Conservation (phyloP, 2,888 invertebrate species). For the Noctua janthe region DNA sequence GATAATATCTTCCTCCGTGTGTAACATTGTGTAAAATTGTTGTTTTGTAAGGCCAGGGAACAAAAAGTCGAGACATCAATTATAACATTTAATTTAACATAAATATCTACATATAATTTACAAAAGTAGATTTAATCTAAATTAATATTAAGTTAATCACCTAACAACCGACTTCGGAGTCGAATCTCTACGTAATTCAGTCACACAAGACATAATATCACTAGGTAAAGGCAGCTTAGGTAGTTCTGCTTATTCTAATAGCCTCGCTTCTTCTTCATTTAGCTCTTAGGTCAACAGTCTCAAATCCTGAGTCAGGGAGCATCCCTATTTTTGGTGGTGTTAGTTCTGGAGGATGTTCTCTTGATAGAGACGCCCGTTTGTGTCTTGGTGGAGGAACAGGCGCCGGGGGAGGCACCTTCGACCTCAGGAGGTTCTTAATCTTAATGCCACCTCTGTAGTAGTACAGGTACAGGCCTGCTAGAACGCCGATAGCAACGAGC, state of each 20-base stretch:
- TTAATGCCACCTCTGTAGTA: constrained; percentile 93
- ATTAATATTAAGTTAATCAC: constrained; percentile 63
- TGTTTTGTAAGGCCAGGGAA: neutral
- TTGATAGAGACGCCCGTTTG: constrained; percentile 83
- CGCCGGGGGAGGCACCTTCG: constrained; percentile 80
- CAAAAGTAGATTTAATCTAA: constrained; percentile 73
- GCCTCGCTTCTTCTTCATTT: constrained; percentile 72
- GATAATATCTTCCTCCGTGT: neutral
- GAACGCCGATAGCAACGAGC: constrained; percentile 91
- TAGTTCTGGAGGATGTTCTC: constrained; percentile 83
- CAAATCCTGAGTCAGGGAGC: constrained; percentile 86
- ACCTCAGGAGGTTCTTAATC: constrained; percentile 91
- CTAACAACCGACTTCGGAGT: constrained; percentile 58
- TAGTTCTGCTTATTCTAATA: constrained; percentile 61
- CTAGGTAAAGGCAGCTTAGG: constrained; percentile 70
- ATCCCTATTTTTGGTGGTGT: constrained; percentile 80
- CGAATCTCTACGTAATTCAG: constrained; percentile 65
- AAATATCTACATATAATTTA: constrained; percentile 81
- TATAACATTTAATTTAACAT: constrained; percentile 82
- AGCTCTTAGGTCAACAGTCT: constrained; percentile 86
- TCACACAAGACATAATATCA: constrained; percentile 68
- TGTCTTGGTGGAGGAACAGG: constrained; percentile 87
- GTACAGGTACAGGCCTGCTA: constrained; percentile 93
- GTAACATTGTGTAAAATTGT: neutral
- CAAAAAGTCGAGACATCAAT: constrained; percentile 52